A percentile compares a stretch with the other conserved stretches of the same genome.
These are phyloP conservation scores for Rhea americana DNA, from an alignment of 2,113 vertebrate genomes.

Conservation along the genomic window DNA sequence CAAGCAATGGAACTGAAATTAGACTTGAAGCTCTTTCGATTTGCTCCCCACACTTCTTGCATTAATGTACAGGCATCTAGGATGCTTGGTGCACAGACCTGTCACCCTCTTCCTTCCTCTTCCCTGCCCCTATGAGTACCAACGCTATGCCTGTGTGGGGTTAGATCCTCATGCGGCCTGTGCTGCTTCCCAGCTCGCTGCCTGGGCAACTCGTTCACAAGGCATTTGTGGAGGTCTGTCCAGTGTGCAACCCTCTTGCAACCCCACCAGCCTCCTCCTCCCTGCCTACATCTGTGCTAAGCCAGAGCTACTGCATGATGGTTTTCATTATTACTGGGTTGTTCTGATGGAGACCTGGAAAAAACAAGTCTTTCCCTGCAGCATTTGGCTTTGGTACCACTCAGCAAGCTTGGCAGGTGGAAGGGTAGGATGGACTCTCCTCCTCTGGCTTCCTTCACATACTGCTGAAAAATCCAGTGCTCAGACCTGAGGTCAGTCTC, in stretches of 20 bases:
- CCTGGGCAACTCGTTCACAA: neutral
- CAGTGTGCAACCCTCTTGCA: fast-evolving
- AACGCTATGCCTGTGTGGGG: fast-evolving
- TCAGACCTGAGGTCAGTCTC: too few relatives aligned
- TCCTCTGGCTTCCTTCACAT: too few relatives aligned
- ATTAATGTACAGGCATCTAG: neutral
- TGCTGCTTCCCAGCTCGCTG: neutral
- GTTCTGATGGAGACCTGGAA: neutral
- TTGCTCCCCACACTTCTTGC: neutral
- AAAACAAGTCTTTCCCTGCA: neutral
- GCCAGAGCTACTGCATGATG: neutral
- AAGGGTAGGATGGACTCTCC: too few relatives aligned
- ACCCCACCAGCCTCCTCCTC: neutral
- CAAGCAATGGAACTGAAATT: neutral
- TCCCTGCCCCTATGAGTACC: neutral
- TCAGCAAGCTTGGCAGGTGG: too few relatives aligned
- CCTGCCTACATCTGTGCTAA: neutral
- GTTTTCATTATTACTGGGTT: neutral
- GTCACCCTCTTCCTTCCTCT: neutral
- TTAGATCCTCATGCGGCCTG: fast-evolving
- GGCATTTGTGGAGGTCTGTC: neutral
- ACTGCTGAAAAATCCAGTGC: too few relatives aligned
- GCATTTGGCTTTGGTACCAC: neutral
- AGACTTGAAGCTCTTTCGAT: neutral
- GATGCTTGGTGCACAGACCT: neutral